These are phyloP conservation scores for Cryptotermes secundus DNA, from an alignment of 1,140 invertebrate species.

Conservation along the genomic window DNA sequence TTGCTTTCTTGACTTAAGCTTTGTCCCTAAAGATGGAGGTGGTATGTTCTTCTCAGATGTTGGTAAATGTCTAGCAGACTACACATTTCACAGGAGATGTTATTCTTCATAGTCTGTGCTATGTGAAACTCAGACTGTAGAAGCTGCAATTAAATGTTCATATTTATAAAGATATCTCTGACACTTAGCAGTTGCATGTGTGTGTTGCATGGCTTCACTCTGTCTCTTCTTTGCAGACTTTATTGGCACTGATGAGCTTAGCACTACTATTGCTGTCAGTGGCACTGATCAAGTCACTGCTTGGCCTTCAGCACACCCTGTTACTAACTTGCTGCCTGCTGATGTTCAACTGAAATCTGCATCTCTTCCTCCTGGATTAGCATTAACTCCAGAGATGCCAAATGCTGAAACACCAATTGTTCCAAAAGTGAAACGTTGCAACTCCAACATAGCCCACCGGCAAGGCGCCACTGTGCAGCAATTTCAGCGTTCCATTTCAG, in stretches of 20 bases:
- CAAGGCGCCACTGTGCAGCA: conserved; percentile 42
- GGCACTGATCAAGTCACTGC: not conserved
- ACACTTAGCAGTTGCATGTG: not conserved
- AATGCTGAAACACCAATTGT: not conserved
- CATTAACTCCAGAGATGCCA: conserved; percentile 45
- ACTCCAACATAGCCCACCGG: conserved; percentile 43
- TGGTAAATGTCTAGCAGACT: no score
- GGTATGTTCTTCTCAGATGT: no score
- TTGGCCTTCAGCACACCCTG: not conserved
- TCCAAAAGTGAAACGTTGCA: not conserved
- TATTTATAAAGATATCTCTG: no score
- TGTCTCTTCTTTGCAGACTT: conserved; percentile 37
- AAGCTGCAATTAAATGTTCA: no score
- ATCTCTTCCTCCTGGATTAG: conserved; percentile 63
- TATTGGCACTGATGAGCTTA: conserved; percentile 33
- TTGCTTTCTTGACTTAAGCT: no score
- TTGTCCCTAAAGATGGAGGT: no score
- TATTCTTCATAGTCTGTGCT: no score
- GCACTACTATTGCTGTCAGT: conserved; percentile 28
- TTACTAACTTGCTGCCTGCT: conserved; percentile 41
- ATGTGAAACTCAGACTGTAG: no score
- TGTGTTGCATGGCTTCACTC: conserved; percentile 40
- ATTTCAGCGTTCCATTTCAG: conserved; percentile 44
- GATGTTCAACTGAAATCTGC: conserved; percentile 63
- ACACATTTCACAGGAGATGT: no score